These are phyloP conservation scores for Cyanoramphus novaezelandiae DNA, from an alignment of 2,113 vertebrate genomes.

Conservation along the genomic window DNA sequence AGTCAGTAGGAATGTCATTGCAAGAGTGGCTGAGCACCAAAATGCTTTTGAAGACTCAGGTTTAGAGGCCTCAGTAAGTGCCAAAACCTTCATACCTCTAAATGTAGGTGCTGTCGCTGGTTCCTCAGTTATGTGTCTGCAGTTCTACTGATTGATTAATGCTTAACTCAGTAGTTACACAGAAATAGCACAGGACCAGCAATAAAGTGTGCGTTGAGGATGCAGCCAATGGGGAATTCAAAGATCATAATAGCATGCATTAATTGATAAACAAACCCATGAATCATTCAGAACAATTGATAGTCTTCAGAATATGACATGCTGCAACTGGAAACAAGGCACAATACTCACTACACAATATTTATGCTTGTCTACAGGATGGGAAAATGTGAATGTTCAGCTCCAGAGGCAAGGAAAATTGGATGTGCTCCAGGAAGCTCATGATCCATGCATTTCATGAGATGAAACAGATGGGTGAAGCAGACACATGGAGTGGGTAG, in stretches of 20 bases:
- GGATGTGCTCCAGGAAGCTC: conserved; percentile 27
- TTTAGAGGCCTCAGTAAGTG: not conserved
- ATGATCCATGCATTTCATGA: conserved; percentile 56
- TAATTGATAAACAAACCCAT: conserved; percentile 23
- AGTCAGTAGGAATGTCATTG: not conserved
- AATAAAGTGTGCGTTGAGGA: accelerated
- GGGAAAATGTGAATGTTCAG: conserved; percentile 5
- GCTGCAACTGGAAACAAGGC: not conserved
- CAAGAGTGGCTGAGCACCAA: not conserved
- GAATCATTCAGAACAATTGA: not conserved
- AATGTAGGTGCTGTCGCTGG: not conserved
- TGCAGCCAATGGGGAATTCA: not conserved
- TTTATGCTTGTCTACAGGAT: conserved; percentile 13
- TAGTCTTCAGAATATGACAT: not conserved
- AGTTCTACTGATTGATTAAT: not conserved
- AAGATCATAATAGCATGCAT: not conserved
- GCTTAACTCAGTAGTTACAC: not conserved
- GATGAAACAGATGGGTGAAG: conserved; percentile 56
- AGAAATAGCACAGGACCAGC: not conserved
- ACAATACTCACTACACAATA: conserved; percentile 7
- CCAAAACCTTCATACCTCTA: not conserved
- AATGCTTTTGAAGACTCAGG: not conserved
- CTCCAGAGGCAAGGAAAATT: conserved; percentile 29
- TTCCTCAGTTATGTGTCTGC: not conserved
- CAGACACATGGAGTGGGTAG: conserved; percentile 27